Percentiles rank a stretch among this genome's conserved stretches.
Conservation (phyloP, 2,113 vertebrate genomes). For the Nothobranchius furzeri region DNA sequence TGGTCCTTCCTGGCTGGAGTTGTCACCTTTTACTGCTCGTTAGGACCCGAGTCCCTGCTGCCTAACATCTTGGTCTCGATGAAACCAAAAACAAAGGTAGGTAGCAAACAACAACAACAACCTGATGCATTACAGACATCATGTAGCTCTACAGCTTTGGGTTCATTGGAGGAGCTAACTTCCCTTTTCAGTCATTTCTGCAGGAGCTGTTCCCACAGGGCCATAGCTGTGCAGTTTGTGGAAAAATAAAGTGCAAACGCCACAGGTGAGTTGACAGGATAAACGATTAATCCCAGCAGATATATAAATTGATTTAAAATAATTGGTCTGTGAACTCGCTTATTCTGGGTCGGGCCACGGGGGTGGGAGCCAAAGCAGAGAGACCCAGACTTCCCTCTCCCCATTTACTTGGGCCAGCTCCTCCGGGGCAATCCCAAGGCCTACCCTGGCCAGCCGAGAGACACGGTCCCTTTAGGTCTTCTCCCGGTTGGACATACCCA, state of each 20-base stretch:
- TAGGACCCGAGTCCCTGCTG: conserved; percentile 90
- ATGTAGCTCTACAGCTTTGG: too few species aligned
- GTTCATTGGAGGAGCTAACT: background rate
- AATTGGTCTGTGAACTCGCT: too few species aligned
- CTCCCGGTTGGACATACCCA: too few species aligned
- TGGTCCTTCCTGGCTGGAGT: conserved; percentile 97
- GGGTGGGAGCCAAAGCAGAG: too few species aligned
- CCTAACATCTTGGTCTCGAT: conserved; percentile 90
- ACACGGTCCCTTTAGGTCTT: too few species aligned
- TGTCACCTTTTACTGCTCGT: conserved; percentile 90
- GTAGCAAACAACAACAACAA: background rate
- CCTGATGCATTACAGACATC: background rate
- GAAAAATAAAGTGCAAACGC: conserved; percentile 94
- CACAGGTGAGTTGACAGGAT: conserved; percentile 83
- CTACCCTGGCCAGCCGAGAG: too few species aligned
- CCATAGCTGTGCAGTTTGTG: conserved; percentile 94
- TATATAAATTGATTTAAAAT: too few species aligned
- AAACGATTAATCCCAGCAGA: too few species aligned
- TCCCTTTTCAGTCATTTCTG: conserved; percentile 78
- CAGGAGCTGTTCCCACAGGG: conserved; percentile 91
- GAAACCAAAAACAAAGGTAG: conserved; percentile 90
- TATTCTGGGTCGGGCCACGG: too few species aligned
- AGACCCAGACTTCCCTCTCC: too few species aligned
- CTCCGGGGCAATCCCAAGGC: too few species aligned
- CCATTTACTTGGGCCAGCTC: too few species aligned